A percentile compares a stretch with the other conserved stretches of the same genome.
Conservation (phyloP, 1,140 invertebrate genomes). For the Micrasema minimum region DNA sequence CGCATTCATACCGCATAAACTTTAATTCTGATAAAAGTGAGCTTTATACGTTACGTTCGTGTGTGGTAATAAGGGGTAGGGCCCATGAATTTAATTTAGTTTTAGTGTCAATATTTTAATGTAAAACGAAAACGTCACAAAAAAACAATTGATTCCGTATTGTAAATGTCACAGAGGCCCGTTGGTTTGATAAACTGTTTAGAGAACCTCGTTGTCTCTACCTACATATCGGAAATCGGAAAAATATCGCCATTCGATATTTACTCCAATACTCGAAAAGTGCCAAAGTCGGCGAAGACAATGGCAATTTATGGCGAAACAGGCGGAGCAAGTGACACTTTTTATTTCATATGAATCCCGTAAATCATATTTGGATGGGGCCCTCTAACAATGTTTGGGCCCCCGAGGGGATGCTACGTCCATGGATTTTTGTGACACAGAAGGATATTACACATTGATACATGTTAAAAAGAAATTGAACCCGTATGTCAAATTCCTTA, state of each 20-base stretch:
- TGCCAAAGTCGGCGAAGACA: slow-evolving; percentile 46
- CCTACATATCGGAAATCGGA: slow-evolving; percentile 4
- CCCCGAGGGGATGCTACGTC: background rate
- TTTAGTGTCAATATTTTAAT: too few relatives aligned
- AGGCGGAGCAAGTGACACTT: slow-evolving; percentile 44
- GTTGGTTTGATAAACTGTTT: slow-evolving; percentile 5
- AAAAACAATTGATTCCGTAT: too few relatives aligned
- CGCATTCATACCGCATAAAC: too few relatives aligned
- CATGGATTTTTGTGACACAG: slow-evolving; percentile 10
- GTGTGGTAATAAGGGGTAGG: too few relatives aligned
- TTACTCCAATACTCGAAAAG: slow-evolving; percentile 32
- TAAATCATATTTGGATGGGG: slow-evolving; percentile 50
- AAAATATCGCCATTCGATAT: slow-evolving; percentile 21
- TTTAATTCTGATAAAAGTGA: too few relatives aligned
- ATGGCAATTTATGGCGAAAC: slow-evolving; percentile 50
- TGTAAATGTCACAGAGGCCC: too few relatives aligned
- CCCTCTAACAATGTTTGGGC: slow-evolving; percentile 45
- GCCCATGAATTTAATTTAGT: too few relatives aligned
- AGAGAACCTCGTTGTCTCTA: background rate
- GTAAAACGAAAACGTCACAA: too few relatives aligned
- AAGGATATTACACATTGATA: background rate
- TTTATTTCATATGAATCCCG: slow-evolving; percentile 49
- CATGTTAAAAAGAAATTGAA: background rate
- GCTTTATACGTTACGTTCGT: too few relatives aligned
- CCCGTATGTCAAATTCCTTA: background rate